Percentiles rank a stretch among this genome's conserved stretches.
phyloP scores from a whole-genome alignment of 2,113 vertebrate genomes.

The Zosterops lateralis region DNA sequence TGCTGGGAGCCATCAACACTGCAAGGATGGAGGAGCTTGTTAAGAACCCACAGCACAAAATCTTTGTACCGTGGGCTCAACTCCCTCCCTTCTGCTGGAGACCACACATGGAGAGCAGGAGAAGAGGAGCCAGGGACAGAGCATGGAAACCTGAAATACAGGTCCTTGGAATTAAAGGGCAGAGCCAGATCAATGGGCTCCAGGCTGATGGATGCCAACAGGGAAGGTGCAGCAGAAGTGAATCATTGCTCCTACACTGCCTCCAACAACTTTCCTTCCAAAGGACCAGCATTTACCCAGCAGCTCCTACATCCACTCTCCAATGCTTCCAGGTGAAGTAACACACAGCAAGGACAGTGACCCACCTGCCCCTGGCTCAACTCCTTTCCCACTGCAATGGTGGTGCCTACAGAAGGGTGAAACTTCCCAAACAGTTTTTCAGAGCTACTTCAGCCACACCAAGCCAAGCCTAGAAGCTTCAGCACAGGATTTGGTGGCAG shows the following conservation, averaged over 20 bases:
- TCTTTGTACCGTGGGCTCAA: neutral
- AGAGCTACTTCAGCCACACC: neutral
- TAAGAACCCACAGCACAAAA: neutral
- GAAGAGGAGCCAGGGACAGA: neutral
- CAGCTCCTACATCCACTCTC: neutral
- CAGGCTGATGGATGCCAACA: neutral
- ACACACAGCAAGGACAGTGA: neutral
- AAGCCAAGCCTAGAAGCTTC: neutral
- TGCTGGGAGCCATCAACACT: neutral
- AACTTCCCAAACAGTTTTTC: neutral
- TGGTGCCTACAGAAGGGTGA: neutral
- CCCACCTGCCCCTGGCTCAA: neutral
- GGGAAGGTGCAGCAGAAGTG: neutral
- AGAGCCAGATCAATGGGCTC: neutral
- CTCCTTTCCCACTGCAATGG: neutral
- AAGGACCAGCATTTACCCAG: neutral
- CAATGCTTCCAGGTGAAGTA: accelerated
- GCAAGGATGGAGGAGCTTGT: neutral
- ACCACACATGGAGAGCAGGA: neutral
- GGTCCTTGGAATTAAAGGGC: neutral
- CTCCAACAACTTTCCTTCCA: neutral
- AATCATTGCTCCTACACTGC: neutral
- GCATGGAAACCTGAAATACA: neutral
- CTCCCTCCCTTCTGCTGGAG: neutral
- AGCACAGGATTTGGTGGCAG: neutral